These are phyloP conservation scores for Drosophila helvetica DNA, from an alignment of 2,888 invertebrate genomes.

Conservation along the genomic window DNA sequence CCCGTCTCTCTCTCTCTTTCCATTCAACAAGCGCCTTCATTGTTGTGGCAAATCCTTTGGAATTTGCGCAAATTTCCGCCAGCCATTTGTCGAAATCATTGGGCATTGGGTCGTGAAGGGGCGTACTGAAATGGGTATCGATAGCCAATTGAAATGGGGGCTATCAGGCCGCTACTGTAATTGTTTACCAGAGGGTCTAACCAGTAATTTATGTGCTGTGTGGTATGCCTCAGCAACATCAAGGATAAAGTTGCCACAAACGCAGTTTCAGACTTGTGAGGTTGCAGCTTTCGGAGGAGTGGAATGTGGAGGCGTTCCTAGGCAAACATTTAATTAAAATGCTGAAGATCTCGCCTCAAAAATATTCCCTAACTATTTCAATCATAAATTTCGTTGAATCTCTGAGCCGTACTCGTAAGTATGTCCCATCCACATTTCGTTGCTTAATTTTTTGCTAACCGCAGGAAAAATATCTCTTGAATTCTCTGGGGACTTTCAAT, in stretches of 20 bases:
- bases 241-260: background rate
- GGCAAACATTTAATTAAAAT: background rate
- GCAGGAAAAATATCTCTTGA: background rate
- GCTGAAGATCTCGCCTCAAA: background rate
- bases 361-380: background rate
- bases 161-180: slow-evolving; percentile 5
- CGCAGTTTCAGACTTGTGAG: background rate
- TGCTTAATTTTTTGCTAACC: background rate
- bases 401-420: background rate
- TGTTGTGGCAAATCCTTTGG: slow-evolving; percentile 42
- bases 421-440: background rate
- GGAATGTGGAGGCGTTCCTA: background rate
- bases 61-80: slow-evolving; percentile 62
- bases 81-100: slow-evolving; percentile 63
- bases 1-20: slow-evolving; percentile 39
- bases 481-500: slow-evolving; percentile 30
- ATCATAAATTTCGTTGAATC: background rate
- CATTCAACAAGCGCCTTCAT: slow-evolving; percentile 38
- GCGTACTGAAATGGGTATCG: slow-evolving; percentile 37
- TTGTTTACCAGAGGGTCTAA: slow-evolving; percentile 21
- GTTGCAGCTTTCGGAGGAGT: background rate
- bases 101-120: slow-evolving; percentile 34
- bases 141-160: slow-evolving; percentile 41
- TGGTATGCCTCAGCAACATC: background rate
- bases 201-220: background rate